These are phyloP conservation scores for Geotrypetes seraphini DNA, from an alignment of 2,797 vertebrate genomes.

Conservation along the genomic window DNA sequence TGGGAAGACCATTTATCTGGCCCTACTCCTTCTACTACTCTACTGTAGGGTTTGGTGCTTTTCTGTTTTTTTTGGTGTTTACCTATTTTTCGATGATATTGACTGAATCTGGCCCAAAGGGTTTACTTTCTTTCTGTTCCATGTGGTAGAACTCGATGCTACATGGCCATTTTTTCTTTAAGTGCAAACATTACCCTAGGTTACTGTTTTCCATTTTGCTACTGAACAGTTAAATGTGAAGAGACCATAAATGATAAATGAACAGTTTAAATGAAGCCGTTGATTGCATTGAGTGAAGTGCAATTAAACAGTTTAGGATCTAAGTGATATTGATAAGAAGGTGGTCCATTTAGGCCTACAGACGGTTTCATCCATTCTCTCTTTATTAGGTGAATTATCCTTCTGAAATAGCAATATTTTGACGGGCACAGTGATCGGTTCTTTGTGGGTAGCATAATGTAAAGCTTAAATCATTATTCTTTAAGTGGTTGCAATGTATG, in stretches of 20 bases:
- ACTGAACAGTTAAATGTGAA: conserved; percentile 27
- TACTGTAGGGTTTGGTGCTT: no score
- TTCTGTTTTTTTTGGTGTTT: no score
- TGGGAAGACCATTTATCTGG: no score
- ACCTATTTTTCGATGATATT: no score
- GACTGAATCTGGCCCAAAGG: no score
- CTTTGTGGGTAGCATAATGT: conserved; percentile 11
- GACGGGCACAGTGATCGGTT: conserved; percentile 20
- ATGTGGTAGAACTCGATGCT: no score
- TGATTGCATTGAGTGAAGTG: conserved; percentile 44
- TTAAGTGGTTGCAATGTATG: conserved; percentile 7
- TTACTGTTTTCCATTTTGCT: conserved; percentile 9
- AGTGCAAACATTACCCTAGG: no score
- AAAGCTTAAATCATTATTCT: no score
- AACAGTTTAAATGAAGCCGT: conserved; percentile 41
- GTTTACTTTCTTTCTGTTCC: no score
- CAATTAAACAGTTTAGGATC: conserved; percentile 46
- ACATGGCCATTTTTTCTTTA: no score
- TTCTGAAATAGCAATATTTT: conserved; percentile 13
- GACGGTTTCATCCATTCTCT: conserved; percentile 27
- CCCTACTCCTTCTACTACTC: no score
- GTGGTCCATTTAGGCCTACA: conserved; percentile 24
- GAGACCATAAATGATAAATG: conserved; percentile 37
- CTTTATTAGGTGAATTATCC: conserved; percentile 15
- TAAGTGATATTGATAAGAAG: conserved; percentile 42